Evolutionary conservation across 2,797 vertebrate genomes (phyloP).

Genomic region (Amphiprion clarkii): DNA sequence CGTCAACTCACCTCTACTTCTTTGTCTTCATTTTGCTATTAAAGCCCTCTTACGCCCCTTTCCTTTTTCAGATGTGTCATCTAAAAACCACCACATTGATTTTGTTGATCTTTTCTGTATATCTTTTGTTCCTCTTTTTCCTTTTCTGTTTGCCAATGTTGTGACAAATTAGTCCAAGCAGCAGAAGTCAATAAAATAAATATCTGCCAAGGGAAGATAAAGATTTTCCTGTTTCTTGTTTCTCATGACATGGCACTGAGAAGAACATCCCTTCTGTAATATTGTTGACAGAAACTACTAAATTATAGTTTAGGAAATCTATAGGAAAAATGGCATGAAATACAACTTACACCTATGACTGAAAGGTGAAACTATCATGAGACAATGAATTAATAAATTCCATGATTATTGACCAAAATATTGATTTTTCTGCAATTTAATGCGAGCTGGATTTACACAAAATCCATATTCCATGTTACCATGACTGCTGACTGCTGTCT

Average conservation of each 20-base stretch:
- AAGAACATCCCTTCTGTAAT: constrained; percentile 17
- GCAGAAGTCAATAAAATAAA: constrained; percentile 51
- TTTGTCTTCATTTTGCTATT: background rate
- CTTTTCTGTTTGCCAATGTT: constrained; percentile 16
- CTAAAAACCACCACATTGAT: background rate
- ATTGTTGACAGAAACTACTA: constrained; percentile 29
- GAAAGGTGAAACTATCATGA: background rate
- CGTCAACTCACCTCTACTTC: constrained; percentile 18
- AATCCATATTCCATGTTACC: background rate
- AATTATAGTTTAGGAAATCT: constrained; percentile 19
- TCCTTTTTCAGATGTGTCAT: background rate
- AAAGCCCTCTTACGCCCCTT: background rate
- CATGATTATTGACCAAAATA: constrained; percentile 5
- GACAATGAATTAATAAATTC: constrained; percentile 4
- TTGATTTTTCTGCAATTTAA: constrained; percentile 16
- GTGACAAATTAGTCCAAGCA: constrained; percentile 43
- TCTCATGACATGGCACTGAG: constrained; percentile 28
- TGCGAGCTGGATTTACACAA: background rate
- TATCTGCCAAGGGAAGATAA: constrained; percentile 48
- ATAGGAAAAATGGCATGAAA: constrained; percentile 12
- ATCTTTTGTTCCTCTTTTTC: constrained; percentile 5
- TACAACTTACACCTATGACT: constrained; percentile 9
- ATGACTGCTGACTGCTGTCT: background rate
- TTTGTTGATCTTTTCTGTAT: background rate
- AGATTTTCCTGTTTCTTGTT: constrained; percentile 47